Evolutionary conservation across 2,797 vertebrate species (phyloP), one percentile per base, ranked within the genome.

Genomic region (Phrynocephalus vlangalii): DNA sequence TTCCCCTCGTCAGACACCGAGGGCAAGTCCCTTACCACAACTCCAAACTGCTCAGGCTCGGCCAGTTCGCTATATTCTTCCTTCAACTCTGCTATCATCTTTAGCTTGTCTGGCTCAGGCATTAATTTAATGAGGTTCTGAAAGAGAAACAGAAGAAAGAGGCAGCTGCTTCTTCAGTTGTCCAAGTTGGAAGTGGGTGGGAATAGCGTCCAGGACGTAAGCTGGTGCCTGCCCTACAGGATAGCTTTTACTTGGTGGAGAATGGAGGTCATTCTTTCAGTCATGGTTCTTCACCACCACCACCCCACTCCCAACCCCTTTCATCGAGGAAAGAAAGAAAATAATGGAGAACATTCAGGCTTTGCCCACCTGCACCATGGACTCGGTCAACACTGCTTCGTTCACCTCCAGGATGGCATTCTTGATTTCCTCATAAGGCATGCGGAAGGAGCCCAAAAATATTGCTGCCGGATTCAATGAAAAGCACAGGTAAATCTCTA

Each of bases 351-450:
- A 75, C n/a, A 73, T 38, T 33, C 11, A n/a, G 22, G 18, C 24
- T 30, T 44, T 85, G 78, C 95, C 94, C 86, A 98, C 98, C 97
- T 97, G 97, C 93, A 98, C 95, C 97, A 98, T 92, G 79, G 98
- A 97, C 94, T 98, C 96, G 0, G 96, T 98, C 68, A 98, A 95
- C 85, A 98, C 93, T 71, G 96, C 95, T 93, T 98, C 97, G 15
- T 98, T 97, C 79, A 98, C 97, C 93, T 98, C 96, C 90, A 98
- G 93, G 92, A 98, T 93, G 44, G 96, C 96, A 50, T 93, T 97
- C 93, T 97, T 98, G 83, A 98, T 98, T 85, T 98, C 97, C 87
- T 98, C 97, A 76, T 98, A 98, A 6, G 98, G 97, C 91, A 98
- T 91, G 30, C 96, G 96, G 95, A 98, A 97, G 0, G 98, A 98